Base-by-base conservation (phyloP, 2,113 vertebrate species). In the Chinchilla lanigera region DNA sequence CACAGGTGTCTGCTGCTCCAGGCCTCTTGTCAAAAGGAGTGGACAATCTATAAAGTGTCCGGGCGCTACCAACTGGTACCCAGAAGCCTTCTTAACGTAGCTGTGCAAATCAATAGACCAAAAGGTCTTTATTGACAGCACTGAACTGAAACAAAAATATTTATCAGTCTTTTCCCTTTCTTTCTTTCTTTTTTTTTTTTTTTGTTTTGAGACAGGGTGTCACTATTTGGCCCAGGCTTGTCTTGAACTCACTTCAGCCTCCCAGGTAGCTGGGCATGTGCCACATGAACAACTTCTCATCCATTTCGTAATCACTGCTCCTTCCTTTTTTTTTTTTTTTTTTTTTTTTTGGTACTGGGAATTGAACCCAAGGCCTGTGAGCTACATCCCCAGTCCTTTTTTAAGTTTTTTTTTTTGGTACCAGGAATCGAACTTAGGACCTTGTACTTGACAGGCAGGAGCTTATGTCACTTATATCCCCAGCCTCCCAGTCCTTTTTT, bases 121-220 rank as follows among this genome's bases (percentile, higher is more conserved):
- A 83, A 71, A n/a, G 14, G 41, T 86, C 69, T 90, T 80, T 50
- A 41, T 13, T 65, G 61, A 88, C 4, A 73, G 16, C 65, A 63
- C 2, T 82, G 38, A 90, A 73, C 44, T 75, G 84, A 89, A 94
- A 93, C 41, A 80, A 94, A 95, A 82, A 47, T 44, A 71, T 44
- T 71, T 89, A 90, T 54, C 38, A 58, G n/a, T 44, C 33, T 44
- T 60, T 33, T 47, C 22, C 26, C 41, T 38, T 38, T 75, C 1
- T 44, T 35, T 85, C 54, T n/a, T 22, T 44, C 28, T 65, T n/a
- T 7, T 26, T 38, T 38, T 75, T 1, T 44, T 35, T 85, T 50
- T n/a, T 22, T 44, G 28, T 65, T 41, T 44, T 83, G 41, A 93
- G 38, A 47, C 2, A 26, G 20, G 33, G 11, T 88, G 22, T 60